Base-by-base conservation (phyloP, 2,888 invertebrate genomes). In the Pseudococcus longispinus region DNA sequence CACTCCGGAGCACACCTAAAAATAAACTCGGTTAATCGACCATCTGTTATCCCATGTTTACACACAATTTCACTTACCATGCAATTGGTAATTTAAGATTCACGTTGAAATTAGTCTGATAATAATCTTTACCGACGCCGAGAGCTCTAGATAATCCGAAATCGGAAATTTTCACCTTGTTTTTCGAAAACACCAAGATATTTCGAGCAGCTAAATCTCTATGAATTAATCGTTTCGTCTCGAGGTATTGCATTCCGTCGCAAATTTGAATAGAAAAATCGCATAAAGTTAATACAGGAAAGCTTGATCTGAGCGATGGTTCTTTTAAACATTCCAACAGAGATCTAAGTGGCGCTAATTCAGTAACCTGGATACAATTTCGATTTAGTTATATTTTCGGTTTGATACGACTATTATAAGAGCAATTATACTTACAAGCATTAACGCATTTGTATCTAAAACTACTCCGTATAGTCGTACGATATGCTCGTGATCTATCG, bases 121-220 rank as follows among this genome's bases (percentile, higher is more conserved):
- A 99, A 91, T 99, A 99, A 91, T 99, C 98, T 91, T 99, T 99
- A 42, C 98, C 99, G 83, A 97, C 97, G 2, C 99, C 98, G 86
- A 99, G 92, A 0, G 98, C 98, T 87, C 98, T 93, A 0, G 98
- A 98, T 85, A 99, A 91, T 5, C 99, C 99, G 91, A 99, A 98
- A 91, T 99, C 99, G 0, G 98, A 98, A 88, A 99, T 98, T 92
- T 99, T 99, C 8, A 99, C 98, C 92, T 96, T 96, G 90, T 97
- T 96, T 91, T 97, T 97, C 88, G 95, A 96, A 91, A 98, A 99
- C 0, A 99, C 99, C 89, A 99, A 93, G 89, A 99, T 98, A 92
- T 99, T 99, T 89, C 99, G 93, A 44, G 99, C 98, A 2, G 99
- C 99, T 90, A 99, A 93, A 91, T 99, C 99, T 89, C 99, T 94